phyloP scores from a whole-genome alignment of 2,888 invertebrate genomes.

The Diaprepes abbreviatus region DNA sequence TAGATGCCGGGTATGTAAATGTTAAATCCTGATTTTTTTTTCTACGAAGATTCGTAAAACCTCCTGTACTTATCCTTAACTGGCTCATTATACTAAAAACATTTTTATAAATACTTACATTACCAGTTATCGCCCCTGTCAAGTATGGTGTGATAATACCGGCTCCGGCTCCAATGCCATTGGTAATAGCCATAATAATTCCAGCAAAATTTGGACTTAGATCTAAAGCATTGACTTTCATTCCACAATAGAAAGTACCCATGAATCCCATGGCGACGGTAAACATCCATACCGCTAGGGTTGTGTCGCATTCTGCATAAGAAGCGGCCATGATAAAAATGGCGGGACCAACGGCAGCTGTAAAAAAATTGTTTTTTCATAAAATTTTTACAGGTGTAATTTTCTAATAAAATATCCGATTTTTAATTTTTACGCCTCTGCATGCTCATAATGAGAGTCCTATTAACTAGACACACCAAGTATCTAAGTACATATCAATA shows the following conservation, averaged over 20 bases:
- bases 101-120: conserved; percentile 71
- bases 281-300: conserved; percentile 70
- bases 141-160: conserved; percentile 75
- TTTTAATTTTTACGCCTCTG: too few relatives aligned
- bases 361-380: conserved; percentile 36
- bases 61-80: too few relatives aligned
- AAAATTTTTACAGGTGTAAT: too few relatives aligned
- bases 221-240: conserved; percentile 77
- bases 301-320: conserved; percentile 73
- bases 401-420: too few relatives aligned
- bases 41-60: too few relatives aligned
- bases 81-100: too few relatives aligned
- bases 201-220: conserved; percentile 76
- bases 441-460: too few relatives aligned
- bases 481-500: too few relatives aligned
- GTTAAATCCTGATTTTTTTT: too few relatives aligned
- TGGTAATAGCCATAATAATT: conserved; percentile 75
- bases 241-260: conserved; percentile 79
- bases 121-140: conserved; percentile 73
- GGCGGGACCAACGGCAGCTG: conserved; percentile 76
- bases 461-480: too few relatives aligned
- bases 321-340: conserved; percentile 75
- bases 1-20: too few relatives aligned
- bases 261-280: conserved; percentile 76
- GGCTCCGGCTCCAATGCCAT: conserved; percentile 74